These are phyloP conservation scores for Saturnia japonica DNA, from an alignment of 2,888 invertebrate species.

Conservation along the genomic window DNA sequence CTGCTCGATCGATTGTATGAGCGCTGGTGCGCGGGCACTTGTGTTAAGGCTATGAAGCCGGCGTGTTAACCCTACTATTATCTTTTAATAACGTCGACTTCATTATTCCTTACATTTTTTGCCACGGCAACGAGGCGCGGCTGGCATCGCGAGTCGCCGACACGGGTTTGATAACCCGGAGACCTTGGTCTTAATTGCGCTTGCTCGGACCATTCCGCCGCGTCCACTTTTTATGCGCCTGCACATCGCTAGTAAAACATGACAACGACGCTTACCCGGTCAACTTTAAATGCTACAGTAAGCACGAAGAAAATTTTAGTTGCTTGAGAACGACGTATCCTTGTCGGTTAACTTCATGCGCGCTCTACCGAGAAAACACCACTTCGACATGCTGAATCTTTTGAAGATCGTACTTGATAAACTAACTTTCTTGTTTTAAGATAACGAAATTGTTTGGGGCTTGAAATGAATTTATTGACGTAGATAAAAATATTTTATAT, in stretches of 20 bases:
- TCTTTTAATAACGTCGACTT: conserved; percentile 80
- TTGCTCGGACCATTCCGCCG: conserved; percentile 77
- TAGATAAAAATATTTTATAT: background rate
- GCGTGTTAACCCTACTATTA: conserved; percentile 73
- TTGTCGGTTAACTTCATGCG: conserved; percentile 59
- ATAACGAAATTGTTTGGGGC: conserved; percentile 37
- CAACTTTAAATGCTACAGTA: conserved; percentile 62
- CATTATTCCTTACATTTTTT: conserved; percentile 79
- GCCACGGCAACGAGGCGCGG: conserved; percentile 71
- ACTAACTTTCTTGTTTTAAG: conserved; percentile 52
- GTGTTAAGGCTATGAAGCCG: conserved; percentile 51
- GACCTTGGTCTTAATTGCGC: conserved; percentile 83
- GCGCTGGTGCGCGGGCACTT: conserved; percentile 20
- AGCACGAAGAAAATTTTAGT: conserved; percentile 54
- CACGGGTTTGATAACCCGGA: conserved; percentile 81
- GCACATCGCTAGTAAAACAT: conserved; percentile 80
- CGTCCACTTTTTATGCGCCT: conserved; percentile 80
- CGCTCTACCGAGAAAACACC: conserved; percentile 69
- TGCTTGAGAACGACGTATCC: conserved; percentile 53
- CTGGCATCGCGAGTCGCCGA: conserved; percentile 67
- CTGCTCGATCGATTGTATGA: conserved; percentile 22
- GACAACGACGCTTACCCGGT: conserved; percentile 66
- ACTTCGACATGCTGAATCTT: conserved; percentile 53
- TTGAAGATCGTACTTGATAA: conserved; percentile 60
- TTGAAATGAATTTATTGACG: conserved; percentile 13